Percentiles rank a stretch among this genome's conserved stretches.
These are phyloP conservation scores for Falco berigora DNA, from an alignment of 2,797 vertebrate species.

Conservation along the genomic window DNA sequence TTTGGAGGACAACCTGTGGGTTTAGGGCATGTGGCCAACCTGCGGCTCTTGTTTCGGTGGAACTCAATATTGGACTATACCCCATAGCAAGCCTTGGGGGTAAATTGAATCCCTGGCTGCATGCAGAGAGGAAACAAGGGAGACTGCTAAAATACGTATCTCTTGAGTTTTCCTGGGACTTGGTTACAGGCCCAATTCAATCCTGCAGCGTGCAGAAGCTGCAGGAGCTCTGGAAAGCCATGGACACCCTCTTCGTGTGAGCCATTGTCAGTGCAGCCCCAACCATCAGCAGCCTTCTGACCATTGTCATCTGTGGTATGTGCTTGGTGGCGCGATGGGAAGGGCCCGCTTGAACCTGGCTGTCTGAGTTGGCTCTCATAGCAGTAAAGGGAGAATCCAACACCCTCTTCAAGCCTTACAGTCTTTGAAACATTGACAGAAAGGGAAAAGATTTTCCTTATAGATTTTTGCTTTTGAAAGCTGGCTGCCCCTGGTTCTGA, in stretches of 20 bases:
- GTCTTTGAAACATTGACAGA: neutral
- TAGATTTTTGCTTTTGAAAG: neutral
- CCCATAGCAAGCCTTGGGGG: neutral
- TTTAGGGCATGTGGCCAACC: neutral
- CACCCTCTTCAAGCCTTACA: neutral
- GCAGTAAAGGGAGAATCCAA: neutral
- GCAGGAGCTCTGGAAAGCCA: neutral
- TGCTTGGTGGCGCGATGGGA: neutral
- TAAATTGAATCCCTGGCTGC: neutral
- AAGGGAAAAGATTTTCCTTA: neutral
- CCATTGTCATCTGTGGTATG: fast-evolving
- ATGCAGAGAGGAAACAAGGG: neutral
- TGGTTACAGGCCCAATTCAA: neutral
- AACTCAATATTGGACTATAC: neutral
- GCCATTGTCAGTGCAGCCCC: neutral
- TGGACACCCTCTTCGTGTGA: neutral
- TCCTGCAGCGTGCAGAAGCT: neutral
- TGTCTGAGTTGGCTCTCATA: neutral
- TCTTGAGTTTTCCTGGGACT: neutral
- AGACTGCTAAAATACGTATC: neutral
- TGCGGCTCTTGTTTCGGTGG: neutral
- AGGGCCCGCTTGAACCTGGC: neutral
- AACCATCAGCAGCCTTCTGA: neutral
- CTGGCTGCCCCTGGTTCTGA: neutral
- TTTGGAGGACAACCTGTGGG: neutral